phyloP scores from a whole-genome alignment of 2,113 vertebrate genomes.

The Rhinichthys klamathensis region DNA sequence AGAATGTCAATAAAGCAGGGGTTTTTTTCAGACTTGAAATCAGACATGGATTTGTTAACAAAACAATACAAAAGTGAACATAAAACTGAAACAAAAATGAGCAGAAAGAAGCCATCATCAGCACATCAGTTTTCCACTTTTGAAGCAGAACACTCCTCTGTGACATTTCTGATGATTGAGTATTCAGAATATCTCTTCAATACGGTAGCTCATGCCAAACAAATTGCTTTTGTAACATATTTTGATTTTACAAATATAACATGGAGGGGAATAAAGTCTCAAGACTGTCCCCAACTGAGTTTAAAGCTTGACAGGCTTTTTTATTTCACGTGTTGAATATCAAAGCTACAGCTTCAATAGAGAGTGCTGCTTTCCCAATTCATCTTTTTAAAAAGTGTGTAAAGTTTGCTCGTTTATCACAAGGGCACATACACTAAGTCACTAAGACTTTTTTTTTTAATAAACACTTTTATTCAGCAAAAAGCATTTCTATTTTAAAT shows the following conservation, averaged over 20 bases:
- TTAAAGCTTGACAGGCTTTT: conserved; percentile 9
- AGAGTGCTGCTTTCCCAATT: conserved; percentile 15
- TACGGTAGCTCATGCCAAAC: neutral
- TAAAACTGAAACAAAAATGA: neutral
- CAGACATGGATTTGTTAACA: neutral
- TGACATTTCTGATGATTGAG: conserved; percentile 31
- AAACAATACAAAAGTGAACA: neutral
- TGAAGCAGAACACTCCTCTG: neutral
- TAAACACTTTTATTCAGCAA: no score
- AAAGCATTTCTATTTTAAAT: no score
- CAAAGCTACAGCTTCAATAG: neutral
- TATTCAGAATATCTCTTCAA: conserved; percentile 12
- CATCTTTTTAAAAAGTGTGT: neutral
- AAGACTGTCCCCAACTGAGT: conserved; percentile 19
- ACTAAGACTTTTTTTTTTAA: neutral
- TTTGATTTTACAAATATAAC: conserved; percentile 29
- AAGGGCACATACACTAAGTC: neutral
- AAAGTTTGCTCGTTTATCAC: neutral
- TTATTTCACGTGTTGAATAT: conserved; percentile 2
- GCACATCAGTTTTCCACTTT: conserved; percentile 15
- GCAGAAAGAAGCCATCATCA: neutral
- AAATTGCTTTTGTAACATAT: conserved; percentile 34
- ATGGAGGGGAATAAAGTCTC: neutral
- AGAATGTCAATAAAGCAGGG: neutral
- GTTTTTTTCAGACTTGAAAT: neutral